A percentile compares a stretch with the other conserved stretches of the same genome.
These are phyloP conservation scores for Caenorhabditis elegans DNA, from an alignment of 1,140 invertebrate genomes.

Conservation along the genomic window WBcel235 BX284605.5:13282501-13283000, in stretches of 20 bases:
- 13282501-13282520: too few species aligned
- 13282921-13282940: conserved; percentile 39
- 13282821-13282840: neutral
- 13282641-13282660: neutral
- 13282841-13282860: neutral
- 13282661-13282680: conserved; percentile 22
- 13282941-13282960: conserved; percentile 35
- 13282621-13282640: neutral
- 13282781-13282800: neutral
- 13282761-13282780: neutral
- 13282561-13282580: neutral
- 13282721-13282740: conserved; percentile 8
- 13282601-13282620: too few species aligned
- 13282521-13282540: too few species aligned
- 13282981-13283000: neutral
- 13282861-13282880: conserved; percentile 21
- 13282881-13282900: conserved; percentile 24
- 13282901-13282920: conserved; percentile 34
- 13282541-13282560: too few species aligned
- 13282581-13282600: too few species aligned
- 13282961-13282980: neutral
- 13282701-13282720: conserved; percentile 13
- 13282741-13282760: conserved; percentile 13
- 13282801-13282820: neutral
- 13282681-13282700: neutral